Percentiles rank a stretch among this genome's conserved stretches.
These are phyloP conservation scores for Drosophila busckii DNA, from an alignment of 1,140 invertebrate species.

Conservation along the genomic window DNA sequence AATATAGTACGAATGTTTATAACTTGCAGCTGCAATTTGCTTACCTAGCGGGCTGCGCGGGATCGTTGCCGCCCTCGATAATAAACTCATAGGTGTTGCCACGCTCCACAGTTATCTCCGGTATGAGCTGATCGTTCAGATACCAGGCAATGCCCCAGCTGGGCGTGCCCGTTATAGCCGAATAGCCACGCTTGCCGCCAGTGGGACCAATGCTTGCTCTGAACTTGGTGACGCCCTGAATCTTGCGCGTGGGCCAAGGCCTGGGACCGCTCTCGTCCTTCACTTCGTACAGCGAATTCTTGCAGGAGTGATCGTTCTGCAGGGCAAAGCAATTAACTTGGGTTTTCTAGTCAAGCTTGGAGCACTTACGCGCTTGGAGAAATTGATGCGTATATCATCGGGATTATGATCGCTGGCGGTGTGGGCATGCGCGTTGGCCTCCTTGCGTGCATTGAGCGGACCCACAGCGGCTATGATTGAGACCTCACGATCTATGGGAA, in stretches of 20 bases:
- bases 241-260: conserved; percentile 83
- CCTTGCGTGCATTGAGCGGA: conserved; percentile 86
- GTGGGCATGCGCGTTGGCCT: conserved; percentile 89
- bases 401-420: conserved; percentile 85
- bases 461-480: conserved; percentile 94
- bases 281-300: conserved; percentile 77
- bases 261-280: conserved; percentile 80
- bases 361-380: conserved; percentile 80
- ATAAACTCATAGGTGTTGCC: conserved; percentile 93
- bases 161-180: conserved; percentile 88
- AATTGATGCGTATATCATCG: conserved; percentile 87
- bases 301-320: conserved; percentile 75
- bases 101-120: conserved; percentile 92
- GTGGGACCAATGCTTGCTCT: conserved; percentile 90
- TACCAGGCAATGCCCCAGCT: conserved; percentile 97
- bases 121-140: conserved; percentile 93
- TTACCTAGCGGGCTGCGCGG: conserved; percentile 84
- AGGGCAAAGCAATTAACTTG: background rate
- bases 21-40: background rate
- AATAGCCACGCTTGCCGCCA: conserved; percentile 89
- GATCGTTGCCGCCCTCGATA: conserved; percentile 89
- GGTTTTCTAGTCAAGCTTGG: background rate
- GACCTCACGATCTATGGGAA: conserved; percentile 84
- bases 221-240: conserved; percentile 82
- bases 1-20: background rate